Evolutionary conservation across 2,797 vertebrate species (phyloP).

Genomic region (Allobates femoralis): DNA sequence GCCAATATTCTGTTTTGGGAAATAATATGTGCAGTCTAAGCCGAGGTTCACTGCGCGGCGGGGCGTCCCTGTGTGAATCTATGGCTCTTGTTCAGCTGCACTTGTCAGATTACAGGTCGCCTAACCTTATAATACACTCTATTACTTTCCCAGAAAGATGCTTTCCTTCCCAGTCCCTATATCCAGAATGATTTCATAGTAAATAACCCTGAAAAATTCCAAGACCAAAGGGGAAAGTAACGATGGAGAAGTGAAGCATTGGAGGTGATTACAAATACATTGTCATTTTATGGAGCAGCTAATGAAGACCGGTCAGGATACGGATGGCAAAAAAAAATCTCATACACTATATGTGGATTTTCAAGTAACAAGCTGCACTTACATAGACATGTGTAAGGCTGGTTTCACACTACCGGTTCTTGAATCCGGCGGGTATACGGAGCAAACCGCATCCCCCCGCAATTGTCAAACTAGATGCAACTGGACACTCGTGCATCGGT

Average conservation of each 20-base stretch:
- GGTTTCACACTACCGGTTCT: no score
- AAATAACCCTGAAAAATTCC: not conserved
- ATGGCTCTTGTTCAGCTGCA: not conserved
- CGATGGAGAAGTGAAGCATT: not conserved
- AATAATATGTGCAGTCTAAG: not conserved
- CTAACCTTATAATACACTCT: not conserved
- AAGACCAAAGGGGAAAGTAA: not conserved
- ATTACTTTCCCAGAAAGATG: not conserved
- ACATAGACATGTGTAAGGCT: no score
- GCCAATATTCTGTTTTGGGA: conserved; percentile 18
- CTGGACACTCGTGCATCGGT: no score
- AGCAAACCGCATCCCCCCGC: no score
- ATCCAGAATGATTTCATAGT: not conserved
- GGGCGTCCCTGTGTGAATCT: not conserved
- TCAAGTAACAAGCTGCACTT: no score
- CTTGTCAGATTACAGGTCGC: not conserved
- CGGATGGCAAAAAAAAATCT: no score
- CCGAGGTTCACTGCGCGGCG: not conserved
- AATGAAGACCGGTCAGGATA: not conserved
- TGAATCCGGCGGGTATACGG: no score
- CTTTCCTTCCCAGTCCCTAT: not conserved
- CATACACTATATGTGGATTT: no score
- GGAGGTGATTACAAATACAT: not conserved
- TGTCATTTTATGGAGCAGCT: not conserved
- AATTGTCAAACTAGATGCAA: no score